Percentiles rank a stretch among this genome's conserved stretches.
phyloP scores from a whole-genome alignment of 2,888 invertebrate species.

The Erebia palarica region DNA sequence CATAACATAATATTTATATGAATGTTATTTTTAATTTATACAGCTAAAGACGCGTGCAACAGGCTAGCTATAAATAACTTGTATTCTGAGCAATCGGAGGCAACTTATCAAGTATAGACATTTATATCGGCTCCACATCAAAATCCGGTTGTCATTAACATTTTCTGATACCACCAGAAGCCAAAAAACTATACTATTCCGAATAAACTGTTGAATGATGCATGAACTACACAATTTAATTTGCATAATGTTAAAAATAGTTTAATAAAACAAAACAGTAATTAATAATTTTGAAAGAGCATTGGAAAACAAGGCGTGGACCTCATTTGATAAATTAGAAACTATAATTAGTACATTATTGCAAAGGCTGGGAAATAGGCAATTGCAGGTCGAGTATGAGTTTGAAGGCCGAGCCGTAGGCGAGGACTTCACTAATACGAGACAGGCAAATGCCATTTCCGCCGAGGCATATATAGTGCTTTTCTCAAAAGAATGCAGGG shows the following conservation, averaged over 20 bases:
- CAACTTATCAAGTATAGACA: slow-evolving; percentile 67
- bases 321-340: background rate
- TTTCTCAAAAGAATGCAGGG: no score
- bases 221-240: slow-evolving; percentile 54
- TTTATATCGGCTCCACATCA: slow-evolving; percentile 59
- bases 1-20: background rate
- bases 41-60: slow-evolving; percentile 8
- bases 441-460: no score
- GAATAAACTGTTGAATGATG: slow-evolving; percentile 72
- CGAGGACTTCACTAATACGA: no score
- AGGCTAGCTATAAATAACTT: slow-evolving; percentile 35
- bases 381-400: no score
- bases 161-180: slow-evolving; percentile 74
- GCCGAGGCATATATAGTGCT: no score
- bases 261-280: slow-evolving; percentile 36
- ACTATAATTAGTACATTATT: no score
- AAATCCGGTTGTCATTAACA: slow-evolving; percentile 69
- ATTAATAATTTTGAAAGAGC: slow-evolving; percentile 24
- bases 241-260: slow-evolving; percentile 43
- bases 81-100: slow-evolving; percentile 46
- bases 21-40: slow-evolving; percentile 7
- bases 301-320: slow-evolving; percentile 12
- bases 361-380: no score
- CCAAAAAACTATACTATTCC: slow-evolving; percentile 61
- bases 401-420: no score